Base-by-base conservation (phyloP, 2,113 vertebrate species). In the Hypomesus transpacificus region DNA sequence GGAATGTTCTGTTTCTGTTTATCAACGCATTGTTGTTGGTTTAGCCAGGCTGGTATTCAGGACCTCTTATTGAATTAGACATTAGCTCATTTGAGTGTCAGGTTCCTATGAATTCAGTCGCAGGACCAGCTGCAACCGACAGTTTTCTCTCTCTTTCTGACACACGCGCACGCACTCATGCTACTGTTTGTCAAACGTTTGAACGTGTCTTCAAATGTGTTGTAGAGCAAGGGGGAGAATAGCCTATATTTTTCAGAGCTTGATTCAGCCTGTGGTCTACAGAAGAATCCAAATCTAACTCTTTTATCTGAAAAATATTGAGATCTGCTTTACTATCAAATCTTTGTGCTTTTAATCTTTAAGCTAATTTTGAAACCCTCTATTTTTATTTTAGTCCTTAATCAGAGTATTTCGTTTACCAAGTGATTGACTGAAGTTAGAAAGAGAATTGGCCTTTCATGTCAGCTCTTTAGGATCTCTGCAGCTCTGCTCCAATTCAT, bases 1-100 rank as follows among this genome's bases (percentile, higher is more conserved):
- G 46, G 63, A 65, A 65, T 65, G 31, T 64, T 24, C 59, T 24
- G 39, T 61, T 63, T 63, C 28, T 63, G 24, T n/a, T 63, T 63
- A 63, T 28, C 17, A 63, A 17, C 24, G 28, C 28, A 34, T 63
- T n/a, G 61, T 34, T 20, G 22, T 6, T 14, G 21, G 59, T 61
- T 63, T 26, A 63, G 28, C 60, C 26, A 14, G 2, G 24, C 28
- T 18, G 28, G 9, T 1, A 3, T 63, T 63, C 31, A 31, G 24
- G 31, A 63, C 28, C 4, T 63, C 24, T 13, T 61, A 61, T 61
- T 61, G 24, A 26, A 61, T 24, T 61, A 46, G 39, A 46, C 39
- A 1, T 46, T 46, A 18, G 28, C 24, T 63, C 60, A 28, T 4
- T 11, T 34, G 24, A 31, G 26, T 63, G 28, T 34, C 8, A 31